A percentile compares a stretch with the other conserved stretches of the same genome.
phyloP scores from a whole-genome alignment of 1,140 invertebrate genomes.

The Yoshiicerus persimilis region DNA sequence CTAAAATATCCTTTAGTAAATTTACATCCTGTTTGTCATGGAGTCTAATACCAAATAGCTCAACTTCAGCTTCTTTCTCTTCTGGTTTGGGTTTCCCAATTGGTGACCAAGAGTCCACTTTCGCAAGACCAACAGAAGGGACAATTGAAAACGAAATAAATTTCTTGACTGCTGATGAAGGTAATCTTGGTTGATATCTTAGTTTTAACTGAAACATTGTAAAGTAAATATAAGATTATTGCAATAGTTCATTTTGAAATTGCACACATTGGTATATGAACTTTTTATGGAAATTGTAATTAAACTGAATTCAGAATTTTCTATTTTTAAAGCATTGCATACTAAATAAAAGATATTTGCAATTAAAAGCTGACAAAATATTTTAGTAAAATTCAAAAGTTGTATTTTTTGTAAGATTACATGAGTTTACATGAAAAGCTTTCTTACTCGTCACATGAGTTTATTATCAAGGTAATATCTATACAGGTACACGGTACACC shows the following conservation, averaged over 20 bases:
- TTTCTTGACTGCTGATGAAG: not conserved
- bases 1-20: slow-evolving; percentile 10
- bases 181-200: not conserved
- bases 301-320: no score
- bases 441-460: no score
- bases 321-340: no score
- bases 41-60: not conserved
- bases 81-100: not conserved
- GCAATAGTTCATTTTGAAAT: not conserved
- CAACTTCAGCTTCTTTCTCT: not conserved
- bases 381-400: no score
- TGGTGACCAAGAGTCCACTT: not conserved
- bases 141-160: not conserved
- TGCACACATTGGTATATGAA: no score
- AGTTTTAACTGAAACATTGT: not conserved
- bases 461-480: no score
- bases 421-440: no score
- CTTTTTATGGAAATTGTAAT: no score
- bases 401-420: no score
- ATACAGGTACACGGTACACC: no score
- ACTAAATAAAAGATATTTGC: no score
- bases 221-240: not conserved
- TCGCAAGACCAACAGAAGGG: not conserved
- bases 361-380: no score
- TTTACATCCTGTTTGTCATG: slow-evolving; percentile 4